Evolutionary conservation across 92 coral and sea anemone species (phyloP).

Genomic region (Galaxea fascicularis): DNA sequence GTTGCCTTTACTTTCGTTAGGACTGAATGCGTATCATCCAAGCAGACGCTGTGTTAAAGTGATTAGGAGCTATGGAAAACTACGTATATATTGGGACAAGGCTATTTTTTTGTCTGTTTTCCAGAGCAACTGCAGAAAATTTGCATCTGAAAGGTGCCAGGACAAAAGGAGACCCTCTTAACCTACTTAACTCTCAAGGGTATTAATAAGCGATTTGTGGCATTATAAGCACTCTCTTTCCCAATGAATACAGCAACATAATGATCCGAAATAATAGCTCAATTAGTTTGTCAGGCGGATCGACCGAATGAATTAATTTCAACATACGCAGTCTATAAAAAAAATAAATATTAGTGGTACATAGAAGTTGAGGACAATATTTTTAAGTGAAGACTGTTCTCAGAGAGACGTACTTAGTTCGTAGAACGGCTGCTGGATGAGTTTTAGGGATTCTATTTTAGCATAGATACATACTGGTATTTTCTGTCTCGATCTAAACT

Average conservation of each 20-base stretch:
- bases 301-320: background rate
- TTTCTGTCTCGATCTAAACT: too few species aligned
- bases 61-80: background rate
- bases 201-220: background rate
- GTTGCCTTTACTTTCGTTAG: background rate
- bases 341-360: background rate
- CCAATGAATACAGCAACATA: background rate
- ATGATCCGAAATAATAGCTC: background rate
- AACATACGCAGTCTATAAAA: background rate
- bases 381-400: constrained; percentile 1
- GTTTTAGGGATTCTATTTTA: too few species aligned
- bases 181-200: constrained; percentile 9
- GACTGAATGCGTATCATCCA: background rate
- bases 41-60: background rate
- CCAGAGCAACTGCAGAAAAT: constrained; percentile 7
- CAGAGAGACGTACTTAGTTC: too few species aligned
- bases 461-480: too few species aligned
- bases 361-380: background rate
- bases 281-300: background rate
- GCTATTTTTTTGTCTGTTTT: constrained; percentile 17
- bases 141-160: constrained; percentile 20
- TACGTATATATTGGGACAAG: background rate
- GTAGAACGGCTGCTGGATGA: too few species aligned
- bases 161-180: background rate
- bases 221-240: background rate